A percentile compares a stretch with the other conserved stretches of the same genome.
Evolutionary conservation across 2,113 vertebrate species (phyloP).

Genomic region (Coptodon bakossiorum): DNA sequence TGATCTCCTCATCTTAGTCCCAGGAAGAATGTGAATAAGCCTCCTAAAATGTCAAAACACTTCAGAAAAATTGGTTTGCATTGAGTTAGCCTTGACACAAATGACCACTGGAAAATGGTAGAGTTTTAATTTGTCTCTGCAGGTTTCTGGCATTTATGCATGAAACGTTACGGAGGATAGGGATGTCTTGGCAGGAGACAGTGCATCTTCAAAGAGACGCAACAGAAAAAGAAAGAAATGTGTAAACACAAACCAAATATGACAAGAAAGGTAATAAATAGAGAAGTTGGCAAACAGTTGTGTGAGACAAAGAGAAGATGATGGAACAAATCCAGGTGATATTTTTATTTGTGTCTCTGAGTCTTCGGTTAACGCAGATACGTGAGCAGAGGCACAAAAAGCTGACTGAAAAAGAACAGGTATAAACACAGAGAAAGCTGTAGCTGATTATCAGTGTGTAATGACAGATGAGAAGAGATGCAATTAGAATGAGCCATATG

Average conservation of each 20-base stretch:
- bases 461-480: constrained; percentile 56
- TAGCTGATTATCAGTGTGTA: constrained; percentile 42
- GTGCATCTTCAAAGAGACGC: constrained; percentile 12
- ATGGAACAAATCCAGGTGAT: constrained; percentile 43
- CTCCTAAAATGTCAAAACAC: neutral
- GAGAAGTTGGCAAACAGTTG: constrained; percentile 28
- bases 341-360: constrained; percentile 41
- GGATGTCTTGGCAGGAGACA: constrained; percentile 21
- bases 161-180: neutral
- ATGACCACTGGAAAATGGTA: neutral
- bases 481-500: constrained; percentile 69
- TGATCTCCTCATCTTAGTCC: neutral
- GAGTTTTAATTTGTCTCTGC: constrained; percentile 28
- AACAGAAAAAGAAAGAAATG: neutral
- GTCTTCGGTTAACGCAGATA: constrained; percentile 12
- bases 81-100: neutral
- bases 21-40: neutral
- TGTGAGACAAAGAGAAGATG: neutral
- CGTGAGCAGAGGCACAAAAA: neutral
- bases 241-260: constrained; percentile 23
- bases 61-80: neutral
- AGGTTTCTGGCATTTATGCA: constrained; percentile 18
- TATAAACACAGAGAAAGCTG: constrained; percentile 39
- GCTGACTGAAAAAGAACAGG: constrained; percentile 42
- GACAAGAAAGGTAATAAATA: constrained; percentile 15